Evolutionary conservation across 1,140 invertebrate genomes (phyloP), one percentile per base, ranked within the genome.

Genomic region (Bombus haemorrhoidalis): DNA sequence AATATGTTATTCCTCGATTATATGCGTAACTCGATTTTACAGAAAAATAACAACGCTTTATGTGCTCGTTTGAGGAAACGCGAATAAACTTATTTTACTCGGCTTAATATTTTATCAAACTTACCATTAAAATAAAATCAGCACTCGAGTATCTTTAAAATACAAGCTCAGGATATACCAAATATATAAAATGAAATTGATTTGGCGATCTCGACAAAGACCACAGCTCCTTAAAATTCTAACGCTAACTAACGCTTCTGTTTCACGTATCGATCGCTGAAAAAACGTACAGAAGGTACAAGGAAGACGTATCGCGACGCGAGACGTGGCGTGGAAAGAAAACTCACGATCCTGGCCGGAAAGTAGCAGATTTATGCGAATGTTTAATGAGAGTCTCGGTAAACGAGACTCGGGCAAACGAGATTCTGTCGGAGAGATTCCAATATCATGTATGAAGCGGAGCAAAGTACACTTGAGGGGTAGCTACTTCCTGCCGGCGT

Each of bases 371-470:
- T 83, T 83, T 83, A 71, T 83, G 85, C 74, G 88, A 86, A 89
- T 86, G 80, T 83, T 89, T 86, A 89, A 89, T 89, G 72, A 86
- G 76, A 86, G 77, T 69, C 79, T 86, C 59, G 69, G 81, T 64
- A 75, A 74, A 62, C 41, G 74, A 68, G 78, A 57, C 28, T 64
- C 64, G 32, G 34, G 59, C 53, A 86, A 89, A 86, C 78, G 78
- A 69, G 74, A 84, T 76, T 85, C 59, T 73, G 83, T 79, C 83
- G 83, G 66, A 37, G 74, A 47, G 78, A 86, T 86, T 89, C 85
- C 85, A 86, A 84, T 90, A 90, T 90, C 81, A 87, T 89, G 81
- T 66, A 89, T 90, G 77, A 89, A 82, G 81, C 83, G 28, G 32
- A 59, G 76, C 66, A 53, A 64, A 78, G 66, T 43, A 57, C 37